Base-by-base conservation (phyloP, 2,113 vertebrate genomes). In the Tetraodon nigroviridis region DNA sequence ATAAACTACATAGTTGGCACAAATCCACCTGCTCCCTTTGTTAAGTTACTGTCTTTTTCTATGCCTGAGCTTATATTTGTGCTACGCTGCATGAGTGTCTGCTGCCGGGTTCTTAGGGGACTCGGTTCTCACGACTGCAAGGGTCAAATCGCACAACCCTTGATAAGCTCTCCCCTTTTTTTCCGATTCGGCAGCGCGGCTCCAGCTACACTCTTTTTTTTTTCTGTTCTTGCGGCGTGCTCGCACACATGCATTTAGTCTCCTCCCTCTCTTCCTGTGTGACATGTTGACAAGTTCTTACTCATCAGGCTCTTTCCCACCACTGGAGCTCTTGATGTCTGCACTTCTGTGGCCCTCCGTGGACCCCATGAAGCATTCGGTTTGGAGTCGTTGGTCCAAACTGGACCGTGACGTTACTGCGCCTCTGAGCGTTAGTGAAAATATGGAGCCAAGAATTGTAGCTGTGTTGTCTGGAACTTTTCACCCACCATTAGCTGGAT, bases 1-100 rank as follows among this genome's bases (percentile, higher is more conserved):
- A 75, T 71, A 66, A 72, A 69, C 60, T 65, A 73, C 78, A 87
- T 82, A 86, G 60, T 86, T 88, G 86, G 85, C 86, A 42, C 10
- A 0, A 14, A 40, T 81, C 82, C 47, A 42, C 47, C 64, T 41
- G 46, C 56, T 62, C 64, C 61, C 70, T 67, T 49, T 52, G 56
- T 71, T 19, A 52, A 70, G n/a, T 21, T 58, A 12, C 45, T 58
- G 21, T 15, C 8, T 32, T 41, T 57, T 27, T 52, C 44, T 75
- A 16, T 50, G 46, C 20, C 44, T 64, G 19, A 16, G 46, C 19
- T 57, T 41, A 49, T 49, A 19, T 68, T 69, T 71, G 56, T 54
- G 44, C 42, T 50, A 15, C 32, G 4, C 10, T 14, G 13, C 49
- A 61, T 62, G 44, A 51, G 37, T 55, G 75, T 67, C 58, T 74